These are phyloP conservation scores for Sitta europaea DNA, from an alignment of 2,113 vertebrate species.

Conservation along the genomic window DNA sequence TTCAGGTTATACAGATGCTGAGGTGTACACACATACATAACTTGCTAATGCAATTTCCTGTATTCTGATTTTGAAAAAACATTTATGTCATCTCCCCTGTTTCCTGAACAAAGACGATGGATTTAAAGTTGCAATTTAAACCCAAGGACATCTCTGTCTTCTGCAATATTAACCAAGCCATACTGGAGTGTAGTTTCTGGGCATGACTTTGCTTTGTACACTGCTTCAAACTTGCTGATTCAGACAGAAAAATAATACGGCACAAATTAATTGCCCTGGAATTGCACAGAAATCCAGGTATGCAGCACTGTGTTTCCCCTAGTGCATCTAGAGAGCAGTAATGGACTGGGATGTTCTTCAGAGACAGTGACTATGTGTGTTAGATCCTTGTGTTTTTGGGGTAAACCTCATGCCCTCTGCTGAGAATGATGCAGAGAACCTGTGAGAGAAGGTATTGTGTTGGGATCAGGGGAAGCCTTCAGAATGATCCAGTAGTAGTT, in stretches of 20 bases:
- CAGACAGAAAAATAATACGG: not conserved
- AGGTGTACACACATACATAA: not conserved
- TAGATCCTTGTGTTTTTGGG: not conserved
- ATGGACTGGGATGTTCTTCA: not conserved
- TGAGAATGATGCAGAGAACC: not conserved
- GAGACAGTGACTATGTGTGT: not conserved
- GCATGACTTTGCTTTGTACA: not conserved
- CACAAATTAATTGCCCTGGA: not conserved
- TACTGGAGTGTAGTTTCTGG: not conserved
- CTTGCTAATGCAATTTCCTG: not conserved
- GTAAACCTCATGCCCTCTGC: rapidly evolving
- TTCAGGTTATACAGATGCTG: not conserved
- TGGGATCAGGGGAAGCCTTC: not conserved
- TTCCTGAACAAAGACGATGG: not conserved
- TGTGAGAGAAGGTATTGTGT: not conserved
- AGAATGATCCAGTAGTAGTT: not conserved
- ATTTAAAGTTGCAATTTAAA: not conserved
- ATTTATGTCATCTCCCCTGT: not conserved
- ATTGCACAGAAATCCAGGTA: not conserved
- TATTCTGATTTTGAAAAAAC: not conserved
- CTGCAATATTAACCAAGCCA: not conserved
- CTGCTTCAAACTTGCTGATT: not conserved
- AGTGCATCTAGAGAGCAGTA: not conserved
- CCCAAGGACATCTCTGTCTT: not conserved
- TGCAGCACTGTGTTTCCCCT: not conserved